phyloP scores from a whole-genome alignment of 2,797 vertebrate species.

The Coregonus suidteri region DNA sequence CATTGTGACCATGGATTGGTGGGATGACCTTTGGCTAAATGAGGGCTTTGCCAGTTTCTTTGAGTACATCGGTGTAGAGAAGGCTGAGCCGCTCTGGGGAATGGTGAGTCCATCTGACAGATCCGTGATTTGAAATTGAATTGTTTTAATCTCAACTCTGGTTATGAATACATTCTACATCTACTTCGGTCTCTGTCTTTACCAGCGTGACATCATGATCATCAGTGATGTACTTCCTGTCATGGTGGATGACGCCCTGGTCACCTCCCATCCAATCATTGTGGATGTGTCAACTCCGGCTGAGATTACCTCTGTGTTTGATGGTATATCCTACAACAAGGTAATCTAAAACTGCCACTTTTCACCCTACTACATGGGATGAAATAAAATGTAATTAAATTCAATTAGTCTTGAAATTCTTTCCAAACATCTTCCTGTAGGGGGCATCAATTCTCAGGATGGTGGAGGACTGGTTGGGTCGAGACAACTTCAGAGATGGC shows the following conservation, averaged over 20 bases:
- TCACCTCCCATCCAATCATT: constrained; percentile 92
- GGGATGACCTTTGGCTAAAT: constrained; percentile 98
- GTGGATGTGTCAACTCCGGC: constrained; percentile 84
- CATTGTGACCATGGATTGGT: constrained; percentile 98
- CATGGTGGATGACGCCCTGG: constrained; percentile 88
- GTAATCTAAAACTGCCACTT: constrained; percentile 59
- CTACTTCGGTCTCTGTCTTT: constrained; percentile 25
- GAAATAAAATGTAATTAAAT: not conserved
- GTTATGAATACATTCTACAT: not conserved
- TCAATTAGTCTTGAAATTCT: not conserved
- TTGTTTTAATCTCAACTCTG: not conserved
- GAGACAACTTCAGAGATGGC: constrained; percentile 81
- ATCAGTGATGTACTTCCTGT: constrained; percentile 90
- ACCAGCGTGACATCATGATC: constrained; percentile 89
- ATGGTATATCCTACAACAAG: constrained; percentile 96
- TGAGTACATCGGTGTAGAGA: constrained; percentile 86
- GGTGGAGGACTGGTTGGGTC: constrained; percentile 90
- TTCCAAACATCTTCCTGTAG: constrained; percentile 62
- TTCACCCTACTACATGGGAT: not conserved
- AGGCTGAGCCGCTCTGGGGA: constrained; percentile 79
- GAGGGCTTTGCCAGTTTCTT: constrained; percentile 98
- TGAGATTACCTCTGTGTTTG: constrained; percentile 97
- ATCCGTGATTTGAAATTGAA: not conserved
- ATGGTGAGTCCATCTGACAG: constrained; percentile 80
- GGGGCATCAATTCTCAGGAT: constrained; percentile 94